Evolutionary conservation across 2,113 vertebrate species (phyloP).

Genomic region (Miniopterus natalensis): DNA sequence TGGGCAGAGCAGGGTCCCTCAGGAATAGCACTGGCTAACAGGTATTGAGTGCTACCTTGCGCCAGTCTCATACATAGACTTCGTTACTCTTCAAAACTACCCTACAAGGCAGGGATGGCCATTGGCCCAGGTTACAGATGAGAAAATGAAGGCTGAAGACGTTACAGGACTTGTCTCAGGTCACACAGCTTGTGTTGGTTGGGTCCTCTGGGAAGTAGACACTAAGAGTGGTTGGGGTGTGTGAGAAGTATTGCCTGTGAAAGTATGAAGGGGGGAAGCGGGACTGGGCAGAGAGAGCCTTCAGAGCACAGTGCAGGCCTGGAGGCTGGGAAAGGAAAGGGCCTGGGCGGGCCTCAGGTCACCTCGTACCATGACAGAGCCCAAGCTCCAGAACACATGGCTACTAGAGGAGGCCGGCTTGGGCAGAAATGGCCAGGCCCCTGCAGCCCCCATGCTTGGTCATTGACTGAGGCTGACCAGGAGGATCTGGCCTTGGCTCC

Average conservation of each 20-base stretch:
- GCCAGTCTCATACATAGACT: neutral
- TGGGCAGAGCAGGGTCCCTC: neutral
- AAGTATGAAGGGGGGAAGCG: neutral
- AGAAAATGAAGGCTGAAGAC: neutral
- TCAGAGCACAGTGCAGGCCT: neutral
- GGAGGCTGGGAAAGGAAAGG: neutral
- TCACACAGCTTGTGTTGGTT: neutral
- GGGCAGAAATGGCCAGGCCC: neutral
- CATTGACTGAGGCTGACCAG: neutral
- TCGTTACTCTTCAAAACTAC: neutral
- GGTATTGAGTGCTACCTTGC: accelerated
- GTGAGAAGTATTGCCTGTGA: neutral
- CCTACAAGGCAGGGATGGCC: neutral
- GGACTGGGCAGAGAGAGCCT: neutral
- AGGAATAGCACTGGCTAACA: accelerated
- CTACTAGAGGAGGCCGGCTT: accelerated
- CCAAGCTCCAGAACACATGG: too few relatives aligned
- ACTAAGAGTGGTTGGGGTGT: neutral
- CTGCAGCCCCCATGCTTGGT: accelerated
- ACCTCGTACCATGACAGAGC: accelerated
- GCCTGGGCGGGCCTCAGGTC: neutral
- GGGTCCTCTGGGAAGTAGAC: neutral
- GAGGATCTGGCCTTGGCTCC: neutral
- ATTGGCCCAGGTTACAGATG: neutral
- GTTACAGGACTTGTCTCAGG: too few relatives aligned